Evolutionary conservation across 2,888 invertebrate genomes (phyloP), one percentile per base, ranked within the genome.

Genomic region (Agrotis segetum): DNA sequence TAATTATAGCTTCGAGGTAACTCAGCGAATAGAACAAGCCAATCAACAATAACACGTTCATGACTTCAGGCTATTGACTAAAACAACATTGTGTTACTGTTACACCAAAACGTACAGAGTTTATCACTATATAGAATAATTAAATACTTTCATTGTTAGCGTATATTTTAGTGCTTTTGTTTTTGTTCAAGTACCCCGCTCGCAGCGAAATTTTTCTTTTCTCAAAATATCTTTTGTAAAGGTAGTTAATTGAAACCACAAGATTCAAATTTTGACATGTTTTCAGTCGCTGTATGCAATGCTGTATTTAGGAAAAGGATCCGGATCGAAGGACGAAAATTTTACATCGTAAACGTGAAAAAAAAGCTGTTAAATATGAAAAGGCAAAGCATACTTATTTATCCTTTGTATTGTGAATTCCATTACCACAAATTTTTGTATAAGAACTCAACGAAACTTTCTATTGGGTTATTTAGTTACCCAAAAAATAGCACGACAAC

Each of bases 31-130:
- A 74, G 17, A 61, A 58, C n/a, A 67, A 64, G 65, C 77, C 64
- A 79, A 76, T 81, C 81, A 76, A 81, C 63, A 61, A 63, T 63
- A 69, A 53, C 67, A n/a, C 40, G 47, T 79, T 67, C 64, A 67
- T 67, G 62, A 71, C 81, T 81, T 58, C 47, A 47, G 81, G 79
- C 77, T 71, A 76, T 77, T 72, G 69, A 66, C 59, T 56, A 50
- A 14, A 53, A 52, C 63, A 77, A 81, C 63, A 77, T 71, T 77
- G 56, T 77, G 44, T 79, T 74, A 44, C 44, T 46, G 55, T 52
- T 60, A 49, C 44, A 50, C 63, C 71, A 50, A 52, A 76, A 63
- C 59, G 64, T 66, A 46, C 59, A 24, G 16, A 60, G 72, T 73
- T 73, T 50, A 82, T 67, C 46, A 69, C 66, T 69, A 47, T 69